phyloP scores from a whole-genome alignment of 2,888 invertebrate species.

The Zootermopsis nevadensis region DNA sequence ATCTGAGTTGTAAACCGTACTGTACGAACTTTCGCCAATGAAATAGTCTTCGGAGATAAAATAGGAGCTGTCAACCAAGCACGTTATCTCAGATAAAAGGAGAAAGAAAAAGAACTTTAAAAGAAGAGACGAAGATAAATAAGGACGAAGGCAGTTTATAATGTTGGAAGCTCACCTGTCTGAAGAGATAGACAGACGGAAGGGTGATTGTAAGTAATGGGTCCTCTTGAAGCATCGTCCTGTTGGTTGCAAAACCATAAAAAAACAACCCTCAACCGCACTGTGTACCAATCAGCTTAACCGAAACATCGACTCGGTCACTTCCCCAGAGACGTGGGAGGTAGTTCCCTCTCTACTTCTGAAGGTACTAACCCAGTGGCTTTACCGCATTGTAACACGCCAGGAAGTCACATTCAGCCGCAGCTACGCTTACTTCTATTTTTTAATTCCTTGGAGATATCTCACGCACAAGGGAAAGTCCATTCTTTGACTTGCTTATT shows the following conservation, averaged over 20 bases:
- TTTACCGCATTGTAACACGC: constrained; percentile 26
- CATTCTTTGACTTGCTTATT: no score
- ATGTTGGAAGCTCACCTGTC: background rate
- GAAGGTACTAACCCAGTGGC: background rate
- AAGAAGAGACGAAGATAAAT: no score
- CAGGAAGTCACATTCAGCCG: constrained; percentile 11
- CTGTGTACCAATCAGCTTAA: constrained; percentile 34
- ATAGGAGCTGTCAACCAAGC: constrained; percentile 2
- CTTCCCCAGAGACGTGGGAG: background rate
- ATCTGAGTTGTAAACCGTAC: background rate
- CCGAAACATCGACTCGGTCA: constrained; percentile 30
- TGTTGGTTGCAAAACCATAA: constrained; percentile 11
- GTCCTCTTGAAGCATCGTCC: background rate
- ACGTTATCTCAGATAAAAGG: background rate
- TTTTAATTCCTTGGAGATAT: no score
- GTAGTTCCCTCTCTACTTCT: background rate
- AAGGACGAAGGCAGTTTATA: background rate
- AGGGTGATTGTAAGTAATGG: background rate
- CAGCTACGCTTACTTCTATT: background rate
- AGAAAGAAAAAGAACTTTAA: no score
- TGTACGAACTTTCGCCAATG: background rate
- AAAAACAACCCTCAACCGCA: background rate
- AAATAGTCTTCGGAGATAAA: background rate
- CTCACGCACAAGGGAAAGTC: no score
- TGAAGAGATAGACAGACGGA: background rate